Evolutionary conservation across 1,140 invertebrate genomes (phyloP), one percentile per base, ranked within the genome.

Genomic region (Spodoptera litura): DNA sequence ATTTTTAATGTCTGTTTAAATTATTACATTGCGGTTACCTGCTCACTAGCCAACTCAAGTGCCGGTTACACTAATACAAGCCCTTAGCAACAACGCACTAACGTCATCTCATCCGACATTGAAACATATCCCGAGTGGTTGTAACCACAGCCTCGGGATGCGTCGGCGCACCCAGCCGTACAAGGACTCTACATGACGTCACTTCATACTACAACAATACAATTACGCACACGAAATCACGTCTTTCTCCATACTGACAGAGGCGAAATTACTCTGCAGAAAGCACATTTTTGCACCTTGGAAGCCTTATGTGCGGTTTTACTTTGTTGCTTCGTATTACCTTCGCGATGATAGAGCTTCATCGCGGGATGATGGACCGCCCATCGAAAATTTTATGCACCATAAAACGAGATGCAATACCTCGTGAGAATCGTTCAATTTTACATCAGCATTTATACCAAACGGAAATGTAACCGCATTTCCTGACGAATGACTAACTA

Each of bases 91-190:
- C 87, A 87, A 85, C 83, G 81, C 82, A 82, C 58, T 79, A 77
- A 76, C 84, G 84, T 83, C 84, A 81, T 75, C 61, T 61, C 85
- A 81, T 78, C 77, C 81, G 88, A 88, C 90, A 90, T 87, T 92
- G 91, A 92, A 93, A 92, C 81, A 75, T 83, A 89, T 91, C 88
- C 86, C 72, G 81, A 89, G 90, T 89, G 85, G 82, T 84, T 88
- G 89, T 91, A 92, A 92, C 88, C 88, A 81, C 86, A 93, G 83
- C 88, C 88, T 81, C 88, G 87, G 86, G 88, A 91, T 87, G 87
- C 83, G 86, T 86, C 84, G 83, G 83, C 66, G 87, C 91, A 90
- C 81, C 89, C 80, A 84, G 88, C 87, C 90, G 90, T 90, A 81
- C 89, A 93, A 93, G 92, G 92, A 89, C 90, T 87, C 72, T 70